Evolutionary conservation across 2,797 vertebrate genomes (phyloP), one percentile per base, ranked within the genome.

Genomic region (Cryptoblepharus egeriae): DNA sequence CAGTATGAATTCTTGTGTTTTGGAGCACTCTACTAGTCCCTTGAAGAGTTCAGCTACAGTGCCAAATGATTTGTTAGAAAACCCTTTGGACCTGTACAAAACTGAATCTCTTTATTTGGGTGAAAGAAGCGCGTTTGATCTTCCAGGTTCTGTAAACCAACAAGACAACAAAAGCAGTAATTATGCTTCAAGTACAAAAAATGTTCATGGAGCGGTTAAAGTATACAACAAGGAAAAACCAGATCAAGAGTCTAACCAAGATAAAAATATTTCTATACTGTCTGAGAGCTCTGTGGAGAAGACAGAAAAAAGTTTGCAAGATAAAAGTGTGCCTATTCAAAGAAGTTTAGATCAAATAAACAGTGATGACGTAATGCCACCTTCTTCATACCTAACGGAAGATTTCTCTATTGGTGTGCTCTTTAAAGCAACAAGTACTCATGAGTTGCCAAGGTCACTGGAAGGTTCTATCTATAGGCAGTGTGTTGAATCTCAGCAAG

Each of bases 391-490:
- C 60, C 84, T 84, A 79, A 37, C 22, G 42, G 88, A 84, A 84
- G 73, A 68, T 58, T 1, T 42, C 79, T 32, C 80, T 35, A 28
- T 5, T 30, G 70, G 78, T 24, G 67, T 11, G 72, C n/a, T 39
- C 1, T 87, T 92, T 85, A 88, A 92, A 80, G 91, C 86, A 77
- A 89, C 73, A 15, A 39, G 61, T 60, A 58, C 39, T 85, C 85
- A 84, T 70, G 35, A 83, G 1, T 4, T 18, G 39, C 30, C 77
- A 30, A 78, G 26, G 75, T 90, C 72, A 55, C 60, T 13, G 28
- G 69, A 39, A 49, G 74, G 69, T 82, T 78, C 60, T 32, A 15
- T 69, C 28, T 65, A 65, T 88, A 78, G 30, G 63, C 87, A 89
- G 9, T 70, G 77, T 78, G 68, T 86, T 42, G 65, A 68, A 79